A percentile compares a stretch with the other conserved stretches of the same genome.
Conservation (phyloP, 2,888 invertebrate genomes). For the Emmelina monodactyla region DNA sequence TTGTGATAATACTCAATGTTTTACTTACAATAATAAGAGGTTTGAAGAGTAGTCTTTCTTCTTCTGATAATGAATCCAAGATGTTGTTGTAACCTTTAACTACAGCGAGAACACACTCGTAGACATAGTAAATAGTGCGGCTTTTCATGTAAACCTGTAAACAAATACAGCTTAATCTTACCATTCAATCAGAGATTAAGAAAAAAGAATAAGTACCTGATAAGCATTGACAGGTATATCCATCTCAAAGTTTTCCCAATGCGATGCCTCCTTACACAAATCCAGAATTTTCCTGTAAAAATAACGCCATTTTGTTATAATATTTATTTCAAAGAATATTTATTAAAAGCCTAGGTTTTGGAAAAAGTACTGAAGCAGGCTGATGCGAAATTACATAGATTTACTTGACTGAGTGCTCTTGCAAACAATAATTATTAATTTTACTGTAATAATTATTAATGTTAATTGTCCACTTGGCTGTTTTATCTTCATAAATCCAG, state of each 20-base stretch:
- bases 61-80: slow-evolving; percentile 74
- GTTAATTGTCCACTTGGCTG: too few relatives aligned
- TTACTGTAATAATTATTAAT: too few relatives aligned
- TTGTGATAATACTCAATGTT: not conserved
- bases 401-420: too few relatives aligned
- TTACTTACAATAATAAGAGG: slow-evolving; percentile 71
- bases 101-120: slow-evolving; percentile 75
- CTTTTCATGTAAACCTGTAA: slow-evolving; percentile 67
- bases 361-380: not conserved
- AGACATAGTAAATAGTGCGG: slow-evolving; percentile 67
- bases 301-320: too few relatives aligned
- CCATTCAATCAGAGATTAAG: not conserved
- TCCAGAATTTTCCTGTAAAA: slow-evolving; percentile 68
- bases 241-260: slow-evolving; percentile 76
- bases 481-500: too few relatives aligned
- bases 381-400: too few relatives aligned
- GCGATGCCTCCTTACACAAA: slow-evolving; percentile 74
- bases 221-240: slow-evolving; percentile 74
- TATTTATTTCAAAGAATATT: too few relatives aligned
- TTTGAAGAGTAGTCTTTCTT: slow-evolving; percentile 80
- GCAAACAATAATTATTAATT: too few relatives aligned
- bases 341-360: too few relatives aligned
- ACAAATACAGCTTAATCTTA: slow-evolving; percentile 6
- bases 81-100: slow-evolving; percentile 82
- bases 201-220: slow-evolving; percentile 37